Conservation (phyloP, 2,888 invertebrate species). For the Pristionchus fissidentatus region DNA sequence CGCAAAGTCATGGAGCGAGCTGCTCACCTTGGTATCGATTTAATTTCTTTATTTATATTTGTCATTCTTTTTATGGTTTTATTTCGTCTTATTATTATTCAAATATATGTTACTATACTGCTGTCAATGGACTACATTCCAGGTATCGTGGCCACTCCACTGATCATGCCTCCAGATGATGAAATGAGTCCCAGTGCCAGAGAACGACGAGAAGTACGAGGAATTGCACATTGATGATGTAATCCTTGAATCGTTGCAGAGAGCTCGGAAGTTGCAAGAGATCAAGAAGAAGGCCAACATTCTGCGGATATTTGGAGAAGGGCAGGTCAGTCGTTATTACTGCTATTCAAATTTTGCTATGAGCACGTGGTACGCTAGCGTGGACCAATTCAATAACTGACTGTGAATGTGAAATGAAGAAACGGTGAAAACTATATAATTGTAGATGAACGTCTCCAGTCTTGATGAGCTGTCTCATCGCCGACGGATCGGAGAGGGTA, state of each 20-base stretch:
- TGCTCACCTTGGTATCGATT: slow-evolving; percentile 29
- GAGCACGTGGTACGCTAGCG: not conserved
- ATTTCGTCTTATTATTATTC: too few species aligned
- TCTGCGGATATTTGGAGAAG: slow-evolving; percentile 9
- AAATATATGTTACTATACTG: too few species aligned
- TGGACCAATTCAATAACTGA: too few species aligned
- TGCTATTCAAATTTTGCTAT: not conserved
- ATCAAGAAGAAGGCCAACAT: slow-evolving; percentile 38
- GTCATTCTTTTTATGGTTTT: not conserved
- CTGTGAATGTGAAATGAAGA: too few species aligned
- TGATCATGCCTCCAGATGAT: slow-evolving; percentile 38
- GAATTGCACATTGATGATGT: not conserved
- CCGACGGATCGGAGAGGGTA: slow-evolving; percentile 34
- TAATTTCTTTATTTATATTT: not conserved
- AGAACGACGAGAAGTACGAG: not conserved
- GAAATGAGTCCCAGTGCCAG: slow-evolving; percentile 6
- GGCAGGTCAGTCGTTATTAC: not conserved
- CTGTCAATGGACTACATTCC: too few species aligned
- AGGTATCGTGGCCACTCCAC: slow-evolving; percentile 28
- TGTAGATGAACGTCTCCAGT: slow-evolving; percentile 11
- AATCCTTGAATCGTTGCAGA: not conserved
- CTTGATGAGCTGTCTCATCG: not conserved
- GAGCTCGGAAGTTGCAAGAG: not conserved
- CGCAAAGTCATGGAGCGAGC: slow-evolving; percentile 40
- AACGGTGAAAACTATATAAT: not conserved